phyloP scores from a whole-genome alignment of 92 coral and sea anemone species.

The Siderastrea siderea region DNA sequence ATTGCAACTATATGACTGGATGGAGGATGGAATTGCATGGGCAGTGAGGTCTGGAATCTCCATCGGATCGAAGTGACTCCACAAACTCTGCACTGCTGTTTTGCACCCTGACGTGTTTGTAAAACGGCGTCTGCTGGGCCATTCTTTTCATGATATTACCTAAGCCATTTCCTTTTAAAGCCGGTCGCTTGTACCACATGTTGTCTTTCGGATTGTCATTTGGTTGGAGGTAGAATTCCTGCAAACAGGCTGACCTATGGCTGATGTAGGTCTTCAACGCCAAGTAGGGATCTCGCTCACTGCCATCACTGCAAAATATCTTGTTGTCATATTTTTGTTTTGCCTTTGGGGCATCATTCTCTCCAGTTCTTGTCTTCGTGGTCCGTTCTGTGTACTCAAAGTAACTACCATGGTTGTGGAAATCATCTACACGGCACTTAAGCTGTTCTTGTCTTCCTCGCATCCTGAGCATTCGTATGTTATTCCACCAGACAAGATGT shows the following conservation, averaged over 20 bases:
- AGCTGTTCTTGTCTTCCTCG: too few species aligned
- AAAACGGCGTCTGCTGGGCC: neutral
- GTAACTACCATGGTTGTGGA: too few species aligned
- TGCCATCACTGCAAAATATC: conserved; percentile 9
- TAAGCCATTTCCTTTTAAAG: neutral
- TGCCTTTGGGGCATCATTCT: neutral
- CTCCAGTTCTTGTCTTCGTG: neutral
- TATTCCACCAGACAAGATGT: too few species aligned
- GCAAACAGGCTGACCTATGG: neutral
- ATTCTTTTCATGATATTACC: conserved; percentile 8
- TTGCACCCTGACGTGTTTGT: conserved; percentile 2
- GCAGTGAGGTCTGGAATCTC: conserved; percentile 15
- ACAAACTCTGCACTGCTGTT: conserved; percentile 10
- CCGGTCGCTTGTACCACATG: neutral
- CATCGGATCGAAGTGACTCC: conserved; percentile 22
- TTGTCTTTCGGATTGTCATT: neutral
- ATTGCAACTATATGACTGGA: conserved; percentile 19
- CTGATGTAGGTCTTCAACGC: conserved; percentile 14
- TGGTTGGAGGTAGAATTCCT: conserved; percentile 3
- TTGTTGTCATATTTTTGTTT: conserved; percentile 17
- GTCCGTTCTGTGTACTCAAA: too few species aligned
- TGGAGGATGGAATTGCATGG: conserved; percentile 24
- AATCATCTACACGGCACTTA: too few species aligned
- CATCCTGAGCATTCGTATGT: too few species aligned
- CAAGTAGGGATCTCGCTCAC: conserved; percentile 18